phyloP scores from a whole-genome alignment of 2,888 invertebrate species.

The Strigamia transsilvanica region DNA sequence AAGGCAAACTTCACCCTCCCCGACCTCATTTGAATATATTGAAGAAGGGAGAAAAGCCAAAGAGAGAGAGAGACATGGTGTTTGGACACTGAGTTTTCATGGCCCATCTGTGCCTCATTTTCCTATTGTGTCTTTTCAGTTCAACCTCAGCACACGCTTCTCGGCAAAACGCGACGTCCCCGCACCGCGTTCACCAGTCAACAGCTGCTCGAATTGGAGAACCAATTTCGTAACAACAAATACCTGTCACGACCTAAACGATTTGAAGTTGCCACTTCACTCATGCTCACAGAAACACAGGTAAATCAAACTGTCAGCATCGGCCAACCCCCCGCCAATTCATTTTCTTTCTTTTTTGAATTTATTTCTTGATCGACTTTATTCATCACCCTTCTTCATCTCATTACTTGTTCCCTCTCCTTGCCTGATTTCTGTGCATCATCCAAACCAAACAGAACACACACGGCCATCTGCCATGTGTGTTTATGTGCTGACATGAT shows the following conservation, averaged over 20 bases:
- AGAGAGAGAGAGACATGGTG: constrained; percentile 38
- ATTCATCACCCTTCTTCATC: not conserved
- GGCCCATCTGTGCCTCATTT: constrained; percentile 44
- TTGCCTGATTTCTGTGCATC: constrained; percentile 22
- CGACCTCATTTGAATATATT: constrained; percentile 25
- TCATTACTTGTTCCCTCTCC: constrained; percentile 10
- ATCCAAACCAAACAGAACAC: constrained; percentile 27
- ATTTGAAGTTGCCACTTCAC: constrained; percentile 96
- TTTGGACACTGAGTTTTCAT: constrained; percentile 50
- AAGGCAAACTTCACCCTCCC: constrained; percentile 30
- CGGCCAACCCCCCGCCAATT: not conserved
- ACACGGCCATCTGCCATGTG: not conserved
- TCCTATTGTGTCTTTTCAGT: constrained; percentile 54
- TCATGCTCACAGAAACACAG: constrained; percentile 98
- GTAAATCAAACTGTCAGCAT: constrained; percentile 66
- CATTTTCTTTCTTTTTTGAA: not conserved
- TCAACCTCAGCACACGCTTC: constrained; percentile 70
- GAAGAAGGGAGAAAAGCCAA: constrained; percentile 48
- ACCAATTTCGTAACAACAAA: constrained; percentile 98
- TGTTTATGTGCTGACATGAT: not conserved
- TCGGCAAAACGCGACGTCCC: constrained; percentile 89
- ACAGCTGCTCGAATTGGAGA: constrained; percentile 95
- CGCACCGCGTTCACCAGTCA: constrained; percentile 98
- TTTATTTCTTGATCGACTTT: not conserved
- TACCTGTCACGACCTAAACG: constrained; percentile 97